These are phyloP conservation scores for Gymnodraco acuticeps DNA, from an alignment of 2,797 vertebrate genomes.

Conservation along the genomic window DNA sequence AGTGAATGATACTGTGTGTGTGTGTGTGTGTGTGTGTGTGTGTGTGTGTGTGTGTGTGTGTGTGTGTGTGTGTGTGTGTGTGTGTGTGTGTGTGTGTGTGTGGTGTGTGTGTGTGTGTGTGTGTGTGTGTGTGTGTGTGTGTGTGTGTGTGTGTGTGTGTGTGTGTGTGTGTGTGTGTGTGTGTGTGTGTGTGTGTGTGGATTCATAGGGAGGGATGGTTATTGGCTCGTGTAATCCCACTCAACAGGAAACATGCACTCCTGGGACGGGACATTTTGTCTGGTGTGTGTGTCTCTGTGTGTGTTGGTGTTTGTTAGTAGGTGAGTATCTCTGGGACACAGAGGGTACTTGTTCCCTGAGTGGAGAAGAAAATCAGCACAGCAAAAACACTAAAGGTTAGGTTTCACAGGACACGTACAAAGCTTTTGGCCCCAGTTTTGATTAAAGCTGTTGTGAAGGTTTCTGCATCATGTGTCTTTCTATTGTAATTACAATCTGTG, in stretches of 20 bases:
- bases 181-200: background rate
- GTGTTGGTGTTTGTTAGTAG: background rate
- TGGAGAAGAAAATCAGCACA: conserved; percentile 46
- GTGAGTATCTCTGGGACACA: conserved; percentile 51
- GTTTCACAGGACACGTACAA: conserved; percentile 36
- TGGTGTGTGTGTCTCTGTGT: conserved; percentile 29
- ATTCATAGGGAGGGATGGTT: conserved; percentile 55
- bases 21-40: conserved; percentile 20
- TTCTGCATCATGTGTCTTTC: conserved; percentile 8
- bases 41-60: background rate
- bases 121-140: conserved; percentile 2
- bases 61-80: conserved; percentile 22
- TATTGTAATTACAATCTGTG: conserved; percentile 20
- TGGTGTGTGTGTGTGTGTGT: conserved; percentile 16
- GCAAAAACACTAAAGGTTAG: conserved; percentile 47
- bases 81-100: conserved; percentile 11
- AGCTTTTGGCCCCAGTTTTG: conserved; percentile 9
- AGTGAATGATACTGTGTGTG: background rate
- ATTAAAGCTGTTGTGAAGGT: conserved; percentile 5
- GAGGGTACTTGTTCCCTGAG: conserved; percentile 53
- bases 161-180: conserved; percentile 19
- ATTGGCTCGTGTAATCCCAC: conserved; percentile 63
- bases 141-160: conserved; percentile 12
- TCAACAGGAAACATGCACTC: conserved; percentile 68
- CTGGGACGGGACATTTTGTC: conserved; percentile 70